Evolutionary conservation across 2,113 vertebrate genomes (phyloP).

Genomic region (Coptodon rendalli): DNA sequence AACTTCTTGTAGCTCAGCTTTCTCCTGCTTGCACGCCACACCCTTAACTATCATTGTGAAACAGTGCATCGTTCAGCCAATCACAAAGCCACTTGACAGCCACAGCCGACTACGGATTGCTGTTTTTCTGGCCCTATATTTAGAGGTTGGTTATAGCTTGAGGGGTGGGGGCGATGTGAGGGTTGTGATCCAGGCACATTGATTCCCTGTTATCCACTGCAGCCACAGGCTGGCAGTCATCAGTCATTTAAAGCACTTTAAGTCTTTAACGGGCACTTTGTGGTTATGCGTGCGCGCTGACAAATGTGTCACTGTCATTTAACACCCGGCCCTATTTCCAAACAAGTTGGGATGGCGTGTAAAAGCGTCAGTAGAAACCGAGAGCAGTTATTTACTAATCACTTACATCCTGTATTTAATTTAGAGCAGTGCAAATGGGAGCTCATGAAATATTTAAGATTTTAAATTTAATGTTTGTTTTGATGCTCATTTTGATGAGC

Average conservation of each 20-base stretch:
- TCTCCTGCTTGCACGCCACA: neutral
- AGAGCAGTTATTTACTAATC: neutral
- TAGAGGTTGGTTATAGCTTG: constrained; percentile 23
- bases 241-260: constrained; percentile 20
- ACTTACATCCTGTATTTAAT: neutral
- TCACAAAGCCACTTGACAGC: constrained; percentile 3
- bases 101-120: neutral
- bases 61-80: neutral
- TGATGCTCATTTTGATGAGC: neutral
- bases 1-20: neutral
- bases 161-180: neutral
- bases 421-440: neutral
- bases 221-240: constrained; percentile 21
- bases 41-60: constrained; percentile 12
- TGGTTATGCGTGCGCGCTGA: neutral
- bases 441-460: neutral
- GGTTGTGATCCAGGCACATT: neutral
- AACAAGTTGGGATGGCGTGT: neutral
- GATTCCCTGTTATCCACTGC: constrained; percentile 29
- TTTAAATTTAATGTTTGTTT: neutral
- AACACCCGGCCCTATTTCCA: neutral
- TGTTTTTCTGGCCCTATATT: constrained; percentile 43
- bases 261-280: constrained; percentile 19
- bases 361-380: neutral
- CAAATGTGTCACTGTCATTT: constrained; percentile 6